phyloP scores from a whole-genome alignment of 2,888 invertebrate species.

The Ichneumon xanthorius region DNA sequence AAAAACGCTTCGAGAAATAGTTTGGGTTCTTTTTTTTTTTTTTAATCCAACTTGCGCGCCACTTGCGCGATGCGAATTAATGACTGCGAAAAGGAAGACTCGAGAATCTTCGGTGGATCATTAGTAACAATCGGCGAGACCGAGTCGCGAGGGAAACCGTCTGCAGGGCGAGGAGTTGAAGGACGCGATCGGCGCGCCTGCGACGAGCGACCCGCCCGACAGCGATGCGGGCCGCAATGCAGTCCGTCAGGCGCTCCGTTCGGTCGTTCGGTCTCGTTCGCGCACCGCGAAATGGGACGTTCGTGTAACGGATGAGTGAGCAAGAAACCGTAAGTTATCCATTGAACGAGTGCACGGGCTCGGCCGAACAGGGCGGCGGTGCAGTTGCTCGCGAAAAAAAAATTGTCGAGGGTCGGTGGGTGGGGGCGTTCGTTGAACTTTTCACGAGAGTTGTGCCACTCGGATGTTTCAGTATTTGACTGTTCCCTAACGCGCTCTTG shows the following conservation, averaged over 20 bases:
- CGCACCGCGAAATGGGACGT: constrained; percentile 63
- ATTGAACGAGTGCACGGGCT: constrained; percentile 43
- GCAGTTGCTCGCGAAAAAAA: constrained; percentile 66
- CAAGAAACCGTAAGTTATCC: constrained; percentile 48
- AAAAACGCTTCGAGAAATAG: background rate
- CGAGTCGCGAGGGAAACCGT: background rate
- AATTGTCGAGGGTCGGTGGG: constrained; percentile 25
- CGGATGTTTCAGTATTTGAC: constrained; percentile 83
- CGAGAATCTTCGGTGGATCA: constrained; percentile 16
- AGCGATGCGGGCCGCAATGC: constrained; percentile 54
- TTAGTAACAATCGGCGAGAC: background rate
- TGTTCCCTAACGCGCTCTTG: constrained; percentile 78
- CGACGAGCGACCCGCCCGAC: constrained; percentile 44
- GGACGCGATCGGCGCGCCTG: constrained; percentile 41
- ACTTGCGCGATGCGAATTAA: constrained; percentile 34
- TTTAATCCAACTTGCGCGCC: background rate
- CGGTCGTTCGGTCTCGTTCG: constrained; percentile 45
- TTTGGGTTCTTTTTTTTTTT: background rate
- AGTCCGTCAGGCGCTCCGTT: constrained; percentile 30
- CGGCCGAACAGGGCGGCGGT: constrained; percentile 20
- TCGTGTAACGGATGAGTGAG: constrained; percentile 56
- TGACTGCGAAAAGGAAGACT: background rate
- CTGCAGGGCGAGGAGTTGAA: constrained; percentile 6
- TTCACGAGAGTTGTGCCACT: constrained; percentile 72
- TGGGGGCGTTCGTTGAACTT: constrained; percentile 81